Conservation (phyloP, 1,140 invertebrate species). For the Drepana arcuata region DNA sequence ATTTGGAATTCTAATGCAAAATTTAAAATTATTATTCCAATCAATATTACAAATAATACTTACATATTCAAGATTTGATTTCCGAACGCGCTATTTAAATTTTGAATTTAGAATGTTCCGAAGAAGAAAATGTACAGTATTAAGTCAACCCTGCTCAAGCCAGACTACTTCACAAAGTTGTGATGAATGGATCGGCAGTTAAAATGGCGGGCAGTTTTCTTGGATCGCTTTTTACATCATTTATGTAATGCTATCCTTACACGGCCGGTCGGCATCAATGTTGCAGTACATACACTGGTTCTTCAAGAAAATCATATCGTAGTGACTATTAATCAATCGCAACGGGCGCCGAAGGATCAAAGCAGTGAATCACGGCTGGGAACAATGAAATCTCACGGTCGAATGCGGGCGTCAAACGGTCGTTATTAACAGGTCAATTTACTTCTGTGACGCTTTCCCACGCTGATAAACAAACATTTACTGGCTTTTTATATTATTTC, state of each 20-base stretch:
- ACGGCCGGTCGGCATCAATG: background rate
- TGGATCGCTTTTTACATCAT: slow-evolving; percentile 26
- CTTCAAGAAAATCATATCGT: slow-evolving; percentile 16
- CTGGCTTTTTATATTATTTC: no score
- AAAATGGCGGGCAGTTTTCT: slow-evolving; percentile 31
- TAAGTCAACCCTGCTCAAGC: no score
- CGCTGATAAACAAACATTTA: slow-evolving; percentile 59
- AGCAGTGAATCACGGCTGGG: slow-evolving; percentile 60
- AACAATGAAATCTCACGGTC: slow-evolving; percentile 63
- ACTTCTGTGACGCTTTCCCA: slow-evolving; percentile 61
- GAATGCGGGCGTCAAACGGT: slow-evolving; percentile 60
- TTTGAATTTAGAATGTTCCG: no score
- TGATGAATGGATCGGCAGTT: slow-evolving; percentile 63
- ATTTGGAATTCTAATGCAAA: no score
- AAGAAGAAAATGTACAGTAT: no score
- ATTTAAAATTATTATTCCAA: no score
- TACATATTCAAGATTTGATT: no score
- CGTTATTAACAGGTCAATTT: slow-evolving; percentile 66
- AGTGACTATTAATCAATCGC: slow-evolving; percentile 56
- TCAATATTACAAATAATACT: no score
- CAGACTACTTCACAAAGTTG: no score
- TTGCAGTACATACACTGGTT: slow-evolving; percentile 4
- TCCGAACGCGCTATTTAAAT: no score
- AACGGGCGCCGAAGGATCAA: slow-evolving; percentile 53
- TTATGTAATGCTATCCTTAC: slow-evolving; percentile 22